These are phyloP conservation scores for Jaculus jaculus DNA, from an alignment of 2,113 vertebrate genomes.

Conservation along the genomic window DNA sequence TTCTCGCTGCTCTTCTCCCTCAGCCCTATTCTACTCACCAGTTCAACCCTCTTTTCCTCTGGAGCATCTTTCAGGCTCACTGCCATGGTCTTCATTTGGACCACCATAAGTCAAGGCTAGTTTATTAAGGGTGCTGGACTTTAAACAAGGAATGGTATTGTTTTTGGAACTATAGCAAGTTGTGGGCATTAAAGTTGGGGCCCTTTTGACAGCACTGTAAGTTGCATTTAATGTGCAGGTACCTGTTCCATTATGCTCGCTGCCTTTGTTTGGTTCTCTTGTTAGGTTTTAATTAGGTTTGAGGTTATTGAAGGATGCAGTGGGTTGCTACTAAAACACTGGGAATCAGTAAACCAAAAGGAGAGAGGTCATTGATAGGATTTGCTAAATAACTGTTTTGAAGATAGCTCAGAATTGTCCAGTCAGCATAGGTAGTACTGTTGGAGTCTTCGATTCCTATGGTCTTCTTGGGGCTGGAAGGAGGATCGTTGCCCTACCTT, in stretches of 20 bases:
- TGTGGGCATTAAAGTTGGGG: neutral
- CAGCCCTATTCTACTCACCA: neutral
- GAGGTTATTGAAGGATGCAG: slow-evolving; percentile 28
- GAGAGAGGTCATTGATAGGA: neutral
- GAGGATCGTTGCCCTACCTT: neutral
- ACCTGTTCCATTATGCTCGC: neutral
- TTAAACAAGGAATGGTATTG: neutral
- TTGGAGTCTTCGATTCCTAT: neutral
- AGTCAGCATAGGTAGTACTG: neutral
- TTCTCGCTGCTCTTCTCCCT: neutral
- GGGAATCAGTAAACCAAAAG: neutral
- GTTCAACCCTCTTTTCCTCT: rapidly evolving
- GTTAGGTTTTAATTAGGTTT: neutral
- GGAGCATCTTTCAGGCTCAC: neutral
- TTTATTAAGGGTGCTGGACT: neutral
- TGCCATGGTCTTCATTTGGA: neutral
- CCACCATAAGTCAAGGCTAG: neutral
- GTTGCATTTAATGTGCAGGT: neutral
- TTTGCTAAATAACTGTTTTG: neutral
- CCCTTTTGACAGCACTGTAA: neutral
- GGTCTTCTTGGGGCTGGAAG: neutral
- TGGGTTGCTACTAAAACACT: neutral
- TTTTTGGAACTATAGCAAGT: neutral
- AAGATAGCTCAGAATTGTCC: neutral
- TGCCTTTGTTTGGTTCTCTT: neutral